These are phyloP conservation scores for Philopedon plagiatum DNA, from an alignment of 2,888 invertebrate species.

Conservation along the genomic window DNA sequence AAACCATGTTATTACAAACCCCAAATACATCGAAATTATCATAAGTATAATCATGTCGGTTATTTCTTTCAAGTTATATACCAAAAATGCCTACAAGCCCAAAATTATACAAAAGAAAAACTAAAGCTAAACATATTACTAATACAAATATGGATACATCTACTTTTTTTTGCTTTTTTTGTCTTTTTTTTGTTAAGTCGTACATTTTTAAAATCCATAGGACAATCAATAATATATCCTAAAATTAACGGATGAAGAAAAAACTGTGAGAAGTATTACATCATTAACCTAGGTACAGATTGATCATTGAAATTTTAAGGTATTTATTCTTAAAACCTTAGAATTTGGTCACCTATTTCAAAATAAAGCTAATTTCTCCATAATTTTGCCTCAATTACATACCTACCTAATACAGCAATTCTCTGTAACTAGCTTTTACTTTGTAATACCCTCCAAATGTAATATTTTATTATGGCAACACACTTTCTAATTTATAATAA, in stretches of 20 bases:
- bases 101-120: conserved; percentile 26
- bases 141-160: conserved; percentile 21
- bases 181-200: conserved; percentile 15
- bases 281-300: conserved; percentile 6
- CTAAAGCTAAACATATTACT: conserved; percentile 37
- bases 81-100: neutral
- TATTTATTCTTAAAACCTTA: neutral
- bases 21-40: conserved; percentile 4
- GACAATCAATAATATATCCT: neutral
- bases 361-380: neutral
- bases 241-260: neutral
- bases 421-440: conserved; percentile 4
- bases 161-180: conserved; percentile 4
- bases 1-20: conserved; percentile 24
- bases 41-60: neutral
- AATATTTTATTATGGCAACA: too few relatives aligned
- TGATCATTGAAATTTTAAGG: neutral
- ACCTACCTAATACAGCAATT: neutral
- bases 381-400: neutral
- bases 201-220: conserved; percentile 5
- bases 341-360: neutral
- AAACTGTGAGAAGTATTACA: neutral
- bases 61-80: neutral
- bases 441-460: neutral
- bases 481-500: too few relatives aligned